phyloP scores from a whole-genome alignment of 2,113 vertebrate species.

The Labeo rohita region DNA sequence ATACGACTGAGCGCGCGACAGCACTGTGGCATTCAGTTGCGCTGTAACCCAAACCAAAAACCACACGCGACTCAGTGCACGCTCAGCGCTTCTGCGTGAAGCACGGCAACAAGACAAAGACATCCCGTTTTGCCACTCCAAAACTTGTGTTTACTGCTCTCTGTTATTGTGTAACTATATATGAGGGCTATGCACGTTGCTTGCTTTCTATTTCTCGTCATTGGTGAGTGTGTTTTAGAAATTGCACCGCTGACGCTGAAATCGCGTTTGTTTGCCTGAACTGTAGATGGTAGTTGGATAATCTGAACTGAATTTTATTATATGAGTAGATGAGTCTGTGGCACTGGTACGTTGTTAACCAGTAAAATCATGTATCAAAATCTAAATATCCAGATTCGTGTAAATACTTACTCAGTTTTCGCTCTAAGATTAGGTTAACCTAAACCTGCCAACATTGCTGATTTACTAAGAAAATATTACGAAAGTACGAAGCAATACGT shows the following conservation, averaged over 20 bases:
- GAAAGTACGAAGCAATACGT: no score
- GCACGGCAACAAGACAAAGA: conserved; percentile 1
- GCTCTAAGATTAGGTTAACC: no score
- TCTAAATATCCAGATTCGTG: neutral
- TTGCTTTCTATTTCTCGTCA: neutral
- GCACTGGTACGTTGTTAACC: neutral
- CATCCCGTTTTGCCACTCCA: neutral
- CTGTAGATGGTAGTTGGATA: neutral
- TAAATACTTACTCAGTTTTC: neutral
- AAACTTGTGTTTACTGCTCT: neutral
- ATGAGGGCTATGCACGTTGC: neutral
- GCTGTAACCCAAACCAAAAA: conserved; percentile 35
- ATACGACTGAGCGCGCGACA: conserved; percentile 53
- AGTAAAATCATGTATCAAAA: neutral
- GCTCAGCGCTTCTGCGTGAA: conserved; percentile 10
- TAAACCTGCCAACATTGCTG: no score
- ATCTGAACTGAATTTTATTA: neutral
- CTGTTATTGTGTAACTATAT: neutral
- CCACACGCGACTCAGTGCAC: conserved; percentile 18
- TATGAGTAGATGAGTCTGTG: neutral
- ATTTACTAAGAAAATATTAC: no score
- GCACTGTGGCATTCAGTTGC: conserved; percentile 15
- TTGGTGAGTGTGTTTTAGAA: neutral
- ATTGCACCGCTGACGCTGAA: neutral
- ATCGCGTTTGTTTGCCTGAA: neutral